These are phyloP conservation scores for Drosophila parthenogenetica DNA, from an alignment of 2,888 invertebrate species.

Conservation along the genomic window DNA sequence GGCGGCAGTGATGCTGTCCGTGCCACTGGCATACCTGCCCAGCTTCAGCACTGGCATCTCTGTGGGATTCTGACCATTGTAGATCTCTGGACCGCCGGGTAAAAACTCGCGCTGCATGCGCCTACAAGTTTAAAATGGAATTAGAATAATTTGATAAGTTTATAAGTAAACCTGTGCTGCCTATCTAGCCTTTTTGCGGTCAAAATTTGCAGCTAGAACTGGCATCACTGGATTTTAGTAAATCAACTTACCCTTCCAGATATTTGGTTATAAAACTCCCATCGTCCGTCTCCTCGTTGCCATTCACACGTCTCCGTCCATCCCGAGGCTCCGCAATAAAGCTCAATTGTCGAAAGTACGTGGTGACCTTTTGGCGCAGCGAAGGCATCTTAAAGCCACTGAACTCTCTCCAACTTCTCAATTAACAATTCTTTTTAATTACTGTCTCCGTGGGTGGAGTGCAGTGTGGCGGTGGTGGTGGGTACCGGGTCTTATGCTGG, in stretches of 20 bases:
- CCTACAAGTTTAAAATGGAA: slow-evolving; percentile 56
- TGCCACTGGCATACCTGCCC: slow-evolving; percentile 86
- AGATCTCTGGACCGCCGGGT: slow-evolving; percentile 85
- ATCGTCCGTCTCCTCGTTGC: slow-evolving; percentile 86
- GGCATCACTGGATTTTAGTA: too few relatives aligned
- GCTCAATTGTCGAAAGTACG: slow-evolving; percentile 90
- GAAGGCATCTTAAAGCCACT: slow-evolving; percentile 87
- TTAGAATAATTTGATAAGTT: background rate
- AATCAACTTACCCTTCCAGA: slow-evolving; percentile 87
- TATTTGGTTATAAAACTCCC: slow-evolving; percentile 90
- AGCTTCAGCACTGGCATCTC: slow-evolving; percentile 89
- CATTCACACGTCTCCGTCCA: slow-evolving; percentile 79
- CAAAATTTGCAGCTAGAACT: background rate
- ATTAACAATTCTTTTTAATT: slow-evolving; percentile 54
- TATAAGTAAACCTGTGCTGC: background rate
- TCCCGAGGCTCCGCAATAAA: slow-evolving; percentile 88
- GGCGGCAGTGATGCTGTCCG: slow-evolving; percentile 88
- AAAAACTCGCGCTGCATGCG: slow-evolving; percentile 83
- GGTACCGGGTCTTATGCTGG: background rate
- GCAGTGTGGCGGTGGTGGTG: slow-evolving; percentile 9
- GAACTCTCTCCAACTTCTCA: slow-evolving; percentile 21
- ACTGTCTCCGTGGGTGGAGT: background rate
- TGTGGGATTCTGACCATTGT: slow-evolving; percentile 90
- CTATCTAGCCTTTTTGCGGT: too few relatives aligned
- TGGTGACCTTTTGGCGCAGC: slow-evolving; percentile 89